Percentiles rank a stretch among this genome's conserved stretches.
Evolutionary conservation across 2,797 vertebrate species (phyloP).

Genomic region (Peromyscus melanophrys): DNA sequence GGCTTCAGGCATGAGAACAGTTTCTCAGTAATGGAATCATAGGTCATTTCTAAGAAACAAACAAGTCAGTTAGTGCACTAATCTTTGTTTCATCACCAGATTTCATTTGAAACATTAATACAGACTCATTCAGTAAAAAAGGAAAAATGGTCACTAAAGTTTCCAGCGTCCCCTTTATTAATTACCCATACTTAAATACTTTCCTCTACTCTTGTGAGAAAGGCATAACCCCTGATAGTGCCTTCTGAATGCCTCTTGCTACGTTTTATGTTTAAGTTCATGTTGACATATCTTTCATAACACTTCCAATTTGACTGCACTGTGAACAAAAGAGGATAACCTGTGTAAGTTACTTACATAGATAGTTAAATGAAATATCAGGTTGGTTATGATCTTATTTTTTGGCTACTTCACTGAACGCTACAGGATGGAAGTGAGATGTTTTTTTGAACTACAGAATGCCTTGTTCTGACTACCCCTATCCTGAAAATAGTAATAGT

Average conservation of each 20-base stretch:
- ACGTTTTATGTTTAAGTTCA: background rate
- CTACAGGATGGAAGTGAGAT: background rate
- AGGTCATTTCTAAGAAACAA: background rate
- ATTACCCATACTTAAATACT: background rate
- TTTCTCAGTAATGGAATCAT: background rate
- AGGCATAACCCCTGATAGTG: background rate
- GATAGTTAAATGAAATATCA: background rate
- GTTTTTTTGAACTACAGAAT: background rate
- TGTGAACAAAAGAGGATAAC: background rate
- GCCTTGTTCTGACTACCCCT: background rate
- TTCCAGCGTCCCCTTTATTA: background rate
- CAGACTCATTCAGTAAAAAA: constrained; percentile 30
- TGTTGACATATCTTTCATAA: background rate
- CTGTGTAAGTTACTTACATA: background rate
- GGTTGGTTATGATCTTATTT: constrained; percentile 11
- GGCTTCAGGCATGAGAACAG: background rate
- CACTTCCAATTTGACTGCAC: background rate
- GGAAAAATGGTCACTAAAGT: background rate
- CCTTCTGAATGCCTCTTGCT: background rate
- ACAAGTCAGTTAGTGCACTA: background rate
- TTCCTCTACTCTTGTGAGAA: background rate
- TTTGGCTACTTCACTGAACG: background rate
- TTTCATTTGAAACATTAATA: constrained; percentile 45
- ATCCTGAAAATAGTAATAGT: background rate
- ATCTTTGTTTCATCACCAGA: constrained; percentile 16